These are phyloP conservation scores for Glaucidium brasilianum DNA, from an alignment of 2,113 vertebrate species.

Conservation along the genomic window DNA sequence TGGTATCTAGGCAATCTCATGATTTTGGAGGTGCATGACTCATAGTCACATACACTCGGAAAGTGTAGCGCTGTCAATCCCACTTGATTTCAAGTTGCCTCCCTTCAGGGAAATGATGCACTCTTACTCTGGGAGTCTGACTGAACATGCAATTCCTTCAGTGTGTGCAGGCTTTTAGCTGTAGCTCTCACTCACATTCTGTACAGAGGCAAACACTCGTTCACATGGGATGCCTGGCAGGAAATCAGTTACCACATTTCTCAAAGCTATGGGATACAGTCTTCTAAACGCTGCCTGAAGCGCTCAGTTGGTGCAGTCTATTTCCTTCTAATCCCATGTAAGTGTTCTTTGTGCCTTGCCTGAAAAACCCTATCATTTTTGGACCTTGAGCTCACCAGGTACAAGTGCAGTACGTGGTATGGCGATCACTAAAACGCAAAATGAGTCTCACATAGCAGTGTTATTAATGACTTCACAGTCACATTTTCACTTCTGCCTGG, in stretches of 20 bases:
- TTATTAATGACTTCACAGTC: background rate
- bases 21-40: background rate
- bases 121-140: background rate
- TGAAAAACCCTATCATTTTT: background rate
- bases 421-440: background rate
- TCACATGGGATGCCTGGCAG: background rate
- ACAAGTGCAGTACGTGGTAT: fast-evolving
- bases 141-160: background rate
- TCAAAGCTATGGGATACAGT: background rate
- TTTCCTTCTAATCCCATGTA: background rate
- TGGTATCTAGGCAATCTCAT: background rate
- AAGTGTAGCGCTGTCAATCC: fast-evolving
- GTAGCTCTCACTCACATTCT: background rate
- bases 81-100: background rate
- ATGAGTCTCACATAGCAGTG: fast-evolving
- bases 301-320: background rate
- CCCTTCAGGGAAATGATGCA: background rate
- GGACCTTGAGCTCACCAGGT: background rate
- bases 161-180: background rate
- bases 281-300: background rate
- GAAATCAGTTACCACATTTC: background rate
- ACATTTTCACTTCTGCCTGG: background rate
- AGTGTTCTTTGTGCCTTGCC: background rate
- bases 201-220: background rate
- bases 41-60: background rate